phyloP scores from a whole-genome alignment of 1,140 invertebrate genomes.

The Megalopta genalis region DNA sequence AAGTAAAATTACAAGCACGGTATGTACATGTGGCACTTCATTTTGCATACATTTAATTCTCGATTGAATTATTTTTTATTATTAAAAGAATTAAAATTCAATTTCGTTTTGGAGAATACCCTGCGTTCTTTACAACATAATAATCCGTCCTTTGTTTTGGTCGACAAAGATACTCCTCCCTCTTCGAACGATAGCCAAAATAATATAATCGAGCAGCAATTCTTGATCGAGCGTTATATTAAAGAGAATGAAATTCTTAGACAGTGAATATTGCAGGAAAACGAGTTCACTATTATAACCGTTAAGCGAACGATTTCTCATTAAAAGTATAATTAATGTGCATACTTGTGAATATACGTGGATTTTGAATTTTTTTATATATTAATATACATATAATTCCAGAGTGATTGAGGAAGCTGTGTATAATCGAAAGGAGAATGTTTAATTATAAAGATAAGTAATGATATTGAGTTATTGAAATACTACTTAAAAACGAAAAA shows the following conservation, averaged over 20 bases:
- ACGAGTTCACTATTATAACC: slow-evolving; percentile 7
- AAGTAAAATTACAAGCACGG: not conserved
- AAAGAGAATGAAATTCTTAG: not conserved
- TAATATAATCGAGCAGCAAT: not conserved
- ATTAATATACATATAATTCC: slow-evolving; percentile 37
- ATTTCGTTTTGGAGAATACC: not conserved
- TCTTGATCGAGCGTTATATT: not conserved
- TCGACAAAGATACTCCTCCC: slow-evolving; percentile 48
- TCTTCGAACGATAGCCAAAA: not conserved
- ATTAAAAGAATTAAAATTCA: slow-evolving; percentile 3
- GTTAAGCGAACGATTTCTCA: slow-evolving; percentile 12
- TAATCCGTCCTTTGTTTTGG: slow-evolving; percentile 56
- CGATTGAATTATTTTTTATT: not conserved
- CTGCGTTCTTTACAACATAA: slow-evolving; percentile 21
- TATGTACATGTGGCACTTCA: not conserved
- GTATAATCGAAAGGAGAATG: slow-evolving; percentile 47
- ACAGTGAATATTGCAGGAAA: not conserved
- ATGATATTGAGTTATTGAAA: slow-evolving; percentile 32
- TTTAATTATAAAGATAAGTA: slow-evolving; percentile 46
- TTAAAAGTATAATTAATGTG: slow-evolving; percentile 22
- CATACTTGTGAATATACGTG: slow-evolving; percentile 35
- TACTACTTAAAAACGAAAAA: slow-evolving; percentile 33
- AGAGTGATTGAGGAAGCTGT: slow-evolving; percentile 38
- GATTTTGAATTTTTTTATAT: slow-evolving; percentile 39
- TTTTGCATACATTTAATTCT: not conserved